Evolutionary conservation across 2,113 vertebrate species (phyloP), one percentile per base, ranked within the genome.

Genomic region (Anarrhichthys ocellatus): DNA sequence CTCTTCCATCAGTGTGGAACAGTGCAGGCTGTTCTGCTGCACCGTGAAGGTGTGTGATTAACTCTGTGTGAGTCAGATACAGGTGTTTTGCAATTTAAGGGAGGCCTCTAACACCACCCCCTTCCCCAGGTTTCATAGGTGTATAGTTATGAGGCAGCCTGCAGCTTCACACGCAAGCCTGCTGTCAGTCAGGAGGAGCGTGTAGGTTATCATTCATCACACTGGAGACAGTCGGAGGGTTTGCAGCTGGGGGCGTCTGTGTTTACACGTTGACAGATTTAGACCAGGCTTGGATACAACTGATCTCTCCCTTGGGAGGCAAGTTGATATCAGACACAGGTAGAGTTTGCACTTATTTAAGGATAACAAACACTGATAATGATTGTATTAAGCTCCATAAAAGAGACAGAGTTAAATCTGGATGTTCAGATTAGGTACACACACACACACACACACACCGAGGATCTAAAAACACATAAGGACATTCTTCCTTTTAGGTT

Each of bases 61-160:
- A 81, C 80, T 38, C 74, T 22, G 87, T 20, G 59, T 94, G 92
- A 94, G 89, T 95, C 94, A 95, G 88, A 91, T 92, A 36, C 91
- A 94, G 91, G 93, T 94, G 93, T 95, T 95, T 92, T 93, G 93
- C 89, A 94, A 95, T 87, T 89, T 64, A 87, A 87, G 77, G 62
- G 69, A 90, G 75, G 90, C 88, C 88, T 92, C 54, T 76, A 80
- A 92, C 76, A 70, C 83, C 92, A 48, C 85, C 90, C 84, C 87
- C 80, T 80, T 91, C 68, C 87, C 78, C 72, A 82, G 67, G n/a
- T 89, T 76, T 89, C 88, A 91, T 75, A 84, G 61, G 64, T 92
- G 91, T 90, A 91, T 86, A 73, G 87, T 82, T 82, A 78, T 90
- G 90, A 91, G 81, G 80, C 87, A 88, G 81, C 65, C 70, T 77